A percentile compares a stretch with the other conserved stretches of the same genome.
Evolutionary conservation across 1,140 invertebrate species (phyloP).

Genomic region (Aphis craccivora): DNA sequence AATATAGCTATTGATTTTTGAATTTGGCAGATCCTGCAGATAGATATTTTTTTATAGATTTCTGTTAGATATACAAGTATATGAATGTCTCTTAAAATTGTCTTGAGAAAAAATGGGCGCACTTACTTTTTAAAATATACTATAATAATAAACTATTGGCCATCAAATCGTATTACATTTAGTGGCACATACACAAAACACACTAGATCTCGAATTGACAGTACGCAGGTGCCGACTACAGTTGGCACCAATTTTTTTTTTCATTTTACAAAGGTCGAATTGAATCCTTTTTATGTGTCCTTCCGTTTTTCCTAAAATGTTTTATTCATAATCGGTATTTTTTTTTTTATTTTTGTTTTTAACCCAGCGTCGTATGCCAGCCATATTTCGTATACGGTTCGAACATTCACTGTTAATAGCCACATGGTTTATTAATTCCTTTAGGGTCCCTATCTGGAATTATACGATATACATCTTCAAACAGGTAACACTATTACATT

Average conservation of each 20-base stretch:
- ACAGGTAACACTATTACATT: neutral
- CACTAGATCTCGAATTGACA: neutral
- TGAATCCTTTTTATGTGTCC: neutral
- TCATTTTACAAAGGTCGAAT: neutral
- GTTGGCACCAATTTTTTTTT: neutral
- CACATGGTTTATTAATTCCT: constrained; percentile 6
- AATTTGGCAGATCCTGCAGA: no score
- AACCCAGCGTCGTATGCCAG: neutral
- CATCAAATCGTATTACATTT: no score
- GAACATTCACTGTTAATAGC: neutral
- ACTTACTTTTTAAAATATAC: no score
- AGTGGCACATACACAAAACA: no score
- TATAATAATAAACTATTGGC: no score
- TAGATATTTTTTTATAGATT: no score
- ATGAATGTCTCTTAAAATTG: no score
- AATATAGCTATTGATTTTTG: no score
- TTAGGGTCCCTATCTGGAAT: neutral
- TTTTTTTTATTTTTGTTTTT: neutral
- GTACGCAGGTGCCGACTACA: neutral
- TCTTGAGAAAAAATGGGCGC: no score
- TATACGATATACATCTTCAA: neutral
- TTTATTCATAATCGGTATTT: neutral
- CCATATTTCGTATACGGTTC: neutral
- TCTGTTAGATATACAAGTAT: no score
- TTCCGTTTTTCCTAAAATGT: neutral